Evolutionary conservation across 1,140 invertebrate genomes (phyloP).

Genomic region (Solenopsis fugax): DNA sequence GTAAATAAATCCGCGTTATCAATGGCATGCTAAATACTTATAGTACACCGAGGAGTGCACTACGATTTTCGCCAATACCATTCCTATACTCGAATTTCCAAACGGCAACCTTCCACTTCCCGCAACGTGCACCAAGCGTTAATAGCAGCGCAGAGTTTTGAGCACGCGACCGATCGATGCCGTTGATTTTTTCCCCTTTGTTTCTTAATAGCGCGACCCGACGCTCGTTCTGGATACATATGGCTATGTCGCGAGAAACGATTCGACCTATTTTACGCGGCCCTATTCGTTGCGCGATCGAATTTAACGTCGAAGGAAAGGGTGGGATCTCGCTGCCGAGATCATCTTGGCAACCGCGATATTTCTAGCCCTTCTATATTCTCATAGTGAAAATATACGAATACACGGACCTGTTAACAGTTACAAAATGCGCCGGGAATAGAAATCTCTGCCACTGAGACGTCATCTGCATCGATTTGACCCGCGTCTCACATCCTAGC

Average conservation of each 20-base stretch:
- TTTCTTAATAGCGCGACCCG: constrained; percentile 26
- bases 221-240: not conserved
- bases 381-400: not conserved
- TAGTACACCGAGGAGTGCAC: not conserved
- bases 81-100: constrained; percentile 1
- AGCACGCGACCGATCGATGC: constrained; percentile 33
- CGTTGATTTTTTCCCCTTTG: not conserved
- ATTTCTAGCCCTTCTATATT: constrained; percentile 24
- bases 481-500: not conserved
- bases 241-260: not conserved
- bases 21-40: constrained; percentile 30
- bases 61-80: not conserved
- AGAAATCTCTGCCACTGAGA: not conserved
- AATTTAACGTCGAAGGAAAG: constrained; percentile 5
- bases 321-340: not conserved
- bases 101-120: not conserved
- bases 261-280: constrained; percentile 43
- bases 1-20: constrained; percentile 49
- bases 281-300: not conserved
- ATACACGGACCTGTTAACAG: not conserved
- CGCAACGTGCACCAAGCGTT: not conserved
- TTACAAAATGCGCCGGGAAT: not conserved
- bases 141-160: not conserved
- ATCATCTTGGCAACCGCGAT: constrained; percentile 32
- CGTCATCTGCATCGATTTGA: constrained; percentile 1